Conservation (phyloP, 2,888 invertebrate species). For the Troides helena region DNA sequence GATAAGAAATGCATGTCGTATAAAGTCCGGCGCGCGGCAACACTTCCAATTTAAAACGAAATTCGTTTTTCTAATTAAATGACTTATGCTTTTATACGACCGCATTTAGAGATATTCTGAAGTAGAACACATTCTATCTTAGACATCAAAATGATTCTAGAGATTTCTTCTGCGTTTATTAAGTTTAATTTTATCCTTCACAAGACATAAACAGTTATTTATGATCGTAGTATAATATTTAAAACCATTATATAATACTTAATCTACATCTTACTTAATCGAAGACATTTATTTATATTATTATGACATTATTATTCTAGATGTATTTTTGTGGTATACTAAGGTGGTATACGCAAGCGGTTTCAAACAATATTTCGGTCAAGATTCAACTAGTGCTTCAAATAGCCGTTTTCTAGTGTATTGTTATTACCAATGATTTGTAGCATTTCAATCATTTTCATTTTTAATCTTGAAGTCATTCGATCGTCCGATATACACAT, state of each 20-base stretch:
- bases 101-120: background rate
- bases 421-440: background rate
- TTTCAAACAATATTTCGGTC: no score
- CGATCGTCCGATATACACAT: constrained; percentile 1
- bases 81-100: constrained; percentile 60
- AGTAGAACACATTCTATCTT: background rate
- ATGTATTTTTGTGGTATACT: no score
- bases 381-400: no score
- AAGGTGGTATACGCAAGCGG: no score
- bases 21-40: constrained; percentile 56
- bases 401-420: background rate
- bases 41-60: constrained; percentile 52
- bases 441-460: background rate
- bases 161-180: background rate
- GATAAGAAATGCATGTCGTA: constrained; percentile 68
- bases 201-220: background rate
- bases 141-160: background rate
- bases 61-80: constrained; percentile 58
- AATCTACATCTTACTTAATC: no score
- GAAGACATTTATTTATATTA: background rate
- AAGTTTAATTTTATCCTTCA: background rate
- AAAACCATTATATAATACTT: background rate
- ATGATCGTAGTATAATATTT: background rate
- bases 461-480: constrained; percentile 6
- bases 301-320: background rate